Evolutionary conservation across 1,140 invertebrate genomes (phyloP).

Genomic region (Trypoxylus dichotomus): DNA sequence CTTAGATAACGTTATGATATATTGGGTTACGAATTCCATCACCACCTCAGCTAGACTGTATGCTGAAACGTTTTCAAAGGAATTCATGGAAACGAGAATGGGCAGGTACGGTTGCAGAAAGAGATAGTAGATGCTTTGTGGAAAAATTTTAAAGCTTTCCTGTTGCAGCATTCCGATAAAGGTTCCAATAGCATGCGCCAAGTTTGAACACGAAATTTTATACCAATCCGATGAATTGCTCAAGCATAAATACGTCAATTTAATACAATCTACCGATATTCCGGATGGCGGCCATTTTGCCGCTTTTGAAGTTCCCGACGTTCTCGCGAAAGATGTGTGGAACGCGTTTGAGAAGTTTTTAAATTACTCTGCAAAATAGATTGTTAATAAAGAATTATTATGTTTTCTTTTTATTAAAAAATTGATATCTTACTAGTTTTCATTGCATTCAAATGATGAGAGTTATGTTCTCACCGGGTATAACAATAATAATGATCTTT

Average conservation of each 20-base stretch:
- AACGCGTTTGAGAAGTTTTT: constrained; percentile 26
- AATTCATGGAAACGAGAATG: not conserved
- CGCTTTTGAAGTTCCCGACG: constrained; percentile 30
- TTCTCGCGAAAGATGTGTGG: constrained; percentile 28
- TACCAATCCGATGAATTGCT: constrained; percentile 24
- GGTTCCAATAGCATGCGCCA: constrained; percentile 26
- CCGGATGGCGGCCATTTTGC: constrained; percentile 31
- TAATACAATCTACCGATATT: constrained; percentile 27
- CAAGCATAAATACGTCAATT: constrained; percentile 19
- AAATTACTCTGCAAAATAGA: not conserved
- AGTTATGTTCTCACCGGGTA: too few relatives aligned
- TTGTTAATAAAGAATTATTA: not conserved
- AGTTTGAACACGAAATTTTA: constrained; percentile 24
- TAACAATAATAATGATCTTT: too few relatives aligned
- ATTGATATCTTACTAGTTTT: too few relatives aligned
- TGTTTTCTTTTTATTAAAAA: too few relatives aligned
- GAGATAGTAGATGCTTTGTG: not conserved
- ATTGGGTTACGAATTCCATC: constrained; percentile 71
- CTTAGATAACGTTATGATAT: constrained; percentile 77
- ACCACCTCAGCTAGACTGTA: constrained; percentile 69
- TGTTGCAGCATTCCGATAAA: constrained; percentile 24
- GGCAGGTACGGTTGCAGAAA: not conserved
- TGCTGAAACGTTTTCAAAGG: constrained; percentile 58
- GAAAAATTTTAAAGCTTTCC: not conserved
- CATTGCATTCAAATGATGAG: too few relatives aligned